These are phyloP conservation scores for Heliconius ethilla DNA, from an alignment of 2,888 invertebrate genomes.

Conservation along the genomic window DNA sequence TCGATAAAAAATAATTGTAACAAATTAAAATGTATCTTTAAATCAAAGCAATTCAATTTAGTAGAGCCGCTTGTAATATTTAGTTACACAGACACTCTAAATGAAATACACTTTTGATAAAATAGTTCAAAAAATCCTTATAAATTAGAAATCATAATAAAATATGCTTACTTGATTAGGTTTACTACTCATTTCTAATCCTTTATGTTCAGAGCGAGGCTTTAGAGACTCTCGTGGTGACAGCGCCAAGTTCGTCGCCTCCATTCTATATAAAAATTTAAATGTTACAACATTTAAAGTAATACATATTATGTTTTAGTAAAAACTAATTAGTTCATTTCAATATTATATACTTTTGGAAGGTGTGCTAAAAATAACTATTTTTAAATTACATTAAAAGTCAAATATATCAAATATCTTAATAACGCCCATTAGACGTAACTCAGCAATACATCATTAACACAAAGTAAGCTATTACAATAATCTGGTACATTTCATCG, in stretches of 20 bases:
- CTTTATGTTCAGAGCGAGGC: constrained; percentile 72
- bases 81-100: too few relatives aligned
- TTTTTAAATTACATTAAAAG: too few relatives aligned
- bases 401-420: neutral
- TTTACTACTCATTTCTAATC: constrained; percentile 76
- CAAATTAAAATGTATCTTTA: too few relatives aligned
- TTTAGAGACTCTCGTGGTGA: constrained; percentile 71
- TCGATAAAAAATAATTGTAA: too few relatives aligned
- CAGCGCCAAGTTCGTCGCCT: constrained; percentile 77
- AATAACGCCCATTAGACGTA: neutral
- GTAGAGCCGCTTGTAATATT: too few relatives aligned
- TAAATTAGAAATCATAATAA: neutral
- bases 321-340: too few relatives aligned
- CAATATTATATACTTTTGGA: too few relatives aligned
- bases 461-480: constrained; percentile 33
- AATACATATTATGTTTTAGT: too few relatives aligned
- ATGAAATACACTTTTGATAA: too few relatives aligned
- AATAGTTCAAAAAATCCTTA: too few relatives aligned
- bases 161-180: constrained; percentile 78
- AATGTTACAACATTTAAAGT: neutral
- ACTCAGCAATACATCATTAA: constrained; percentile 27
- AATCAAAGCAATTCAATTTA: too few relatives aligned
- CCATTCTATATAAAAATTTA: constrained; percentile 66
- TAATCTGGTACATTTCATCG: constrained; percentile 40
- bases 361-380: too few relatives aligned